Evolutionary conservation across 1,140 invertebrate genomes (phyloP), one percentile per base, ranked within the genome.

Genomic region (Polypedilum vanderplanki): DNA sequence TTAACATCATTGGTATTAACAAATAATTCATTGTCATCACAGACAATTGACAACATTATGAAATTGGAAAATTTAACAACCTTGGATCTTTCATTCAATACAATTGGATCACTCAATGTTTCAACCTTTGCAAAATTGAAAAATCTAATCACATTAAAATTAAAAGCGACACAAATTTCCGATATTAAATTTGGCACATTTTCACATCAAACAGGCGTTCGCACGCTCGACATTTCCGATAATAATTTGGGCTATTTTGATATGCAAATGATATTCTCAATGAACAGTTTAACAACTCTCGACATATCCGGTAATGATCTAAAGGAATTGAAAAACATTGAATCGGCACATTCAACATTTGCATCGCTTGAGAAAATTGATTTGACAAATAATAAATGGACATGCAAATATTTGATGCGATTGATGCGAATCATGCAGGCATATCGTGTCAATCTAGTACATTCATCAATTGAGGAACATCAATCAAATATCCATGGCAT

Each of bases 11-110:
- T 70, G 17, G 18, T 10, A 10, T 18, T 70, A 0, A 22, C 3
- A 5, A 70, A 70, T 70, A 20, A 22, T 22, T 70, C 65, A 10
- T 12, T 70, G 1, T 4, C 1, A 1, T 18, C 5, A 4, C 8
- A 5, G 8, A 70, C 7, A 20, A 70, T 70, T 4, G 5, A 70
- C 8, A 17, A 20, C 3, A 70, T 70, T 10, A 20, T 70, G 17
- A 70, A 70, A 70, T 20, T 70, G 5, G 17, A 70, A 20, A 70
- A 70, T 70, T 70, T 70, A 18, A 70, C 65, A 70, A 70, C 17
- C 3, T 18, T 70, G n/a, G 65, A 70, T 10, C 9, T 70, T 7
- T 70, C 65, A 9, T 3, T 7, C 1, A 70, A 70, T 4, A 18
- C 17, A 20, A 70, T 70, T 20, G 65, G 65, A 20, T 7, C 65